Evolutionary conservation across 2,888 invertebrate genomes (phyloP).

Genomic region (Eumerus sabulonum): DNA sequence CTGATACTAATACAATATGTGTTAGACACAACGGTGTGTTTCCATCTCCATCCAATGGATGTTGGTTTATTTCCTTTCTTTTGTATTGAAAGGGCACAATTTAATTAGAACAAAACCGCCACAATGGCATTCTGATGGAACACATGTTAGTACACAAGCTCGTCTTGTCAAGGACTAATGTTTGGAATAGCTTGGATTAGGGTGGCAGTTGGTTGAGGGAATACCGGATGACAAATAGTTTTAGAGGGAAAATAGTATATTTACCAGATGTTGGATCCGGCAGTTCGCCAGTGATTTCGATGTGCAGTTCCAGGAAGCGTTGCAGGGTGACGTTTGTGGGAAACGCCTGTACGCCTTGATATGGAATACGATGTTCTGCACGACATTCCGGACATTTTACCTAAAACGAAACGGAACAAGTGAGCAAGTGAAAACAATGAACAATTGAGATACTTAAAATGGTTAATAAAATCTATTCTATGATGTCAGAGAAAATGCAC

Average conservation of each 20-base stretch:
- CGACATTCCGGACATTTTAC: slow-evolving; percentile 99
- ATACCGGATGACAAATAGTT: slow-evolving; percentile 44
- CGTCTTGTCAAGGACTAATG: slow-evolving; percentile 10
- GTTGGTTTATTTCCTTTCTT: background rate
- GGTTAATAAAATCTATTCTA: too few relatives aligned
- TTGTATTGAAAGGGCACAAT: slow-evolving; percentile 46
- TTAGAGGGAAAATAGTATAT: slow-evolving; percentile 54
- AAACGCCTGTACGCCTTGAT: slow-evolving; percentile 95
- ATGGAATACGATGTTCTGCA: slow-evolving; percentile 97
- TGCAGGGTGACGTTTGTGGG: slow-evolving; percentile 97
- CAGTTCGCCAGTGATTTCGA: slow-evolving; percentile 93
- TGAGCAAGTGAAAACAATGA: slow-evolving; percentile 5
- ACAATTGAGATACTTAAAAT: too few relatives aligned
- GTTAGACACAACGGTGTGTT: background rate
- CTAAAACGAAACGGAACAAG: slow-evolving; percentile 79
- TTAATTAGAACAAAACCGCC: slow-evolving; percentile 54
- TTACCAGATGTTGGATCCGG: slow-evolving; percentile 91
- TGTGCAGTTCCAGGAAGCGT: slow-evolving; percentile 95
- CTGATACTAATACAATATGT: background rate
- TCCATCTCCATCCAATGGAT: too few relatives aligned
- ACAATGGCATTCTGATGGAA: slow-evolving; percentile 37
- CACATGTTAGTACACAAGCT: slow-evolving; percentile 18
- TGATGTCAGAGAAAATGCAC: too few relatives aligned
- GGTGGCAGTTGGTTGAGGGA: too few relatives aligned
- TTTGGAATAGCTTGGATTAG: too few relatives aligned